Conservation (phyloP, 1,140 invertebrate genomes). For the Scaptomyza pallida region DNA sequence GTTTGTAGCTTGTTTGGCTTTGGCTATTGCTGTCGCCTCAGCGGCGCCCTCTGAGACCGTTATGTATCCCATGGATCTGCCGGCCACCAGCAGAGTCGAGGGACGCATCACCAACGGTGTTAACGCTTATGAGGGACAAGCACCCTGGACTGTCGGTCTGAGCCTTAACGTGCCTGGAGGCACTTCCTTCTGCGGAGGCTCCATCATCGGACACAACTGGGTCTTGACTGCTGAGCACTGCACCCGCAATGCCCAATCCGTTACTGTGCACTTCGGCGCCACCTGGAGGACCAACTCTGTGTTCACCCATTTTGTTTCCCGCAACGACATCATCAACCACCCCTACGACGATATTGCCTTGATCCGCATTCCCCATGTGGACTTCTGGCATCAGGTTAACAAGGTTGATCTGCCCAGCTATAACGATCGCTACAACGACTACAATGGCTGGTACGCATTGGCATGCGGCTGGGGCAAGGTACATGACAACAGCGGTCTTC, state of each 20-base stretch:
- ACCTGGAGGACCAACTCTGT: constrained; percentile 52
- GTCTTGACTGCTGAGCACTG: constrained; percentile 84
- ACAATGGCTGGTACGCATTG: constrained; percentile 30
- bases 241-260: constrained; percentile 30
- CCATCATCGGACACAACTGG: constrained; percentile 85
- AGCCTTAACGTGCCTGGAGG: constrained; percentile 84
- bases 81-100: constrained; percentile 18
- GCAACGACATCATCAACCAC: constrained; percentile 18
- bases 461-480: constrained; percentile 53
- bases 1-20: constrained; percentile 41
- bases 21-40: constrained; percentile 45
- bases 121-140: constrained; percentile 78
- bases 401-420: constrained; percentile 49
- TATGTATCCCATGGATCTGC: constrained; percentile 34
- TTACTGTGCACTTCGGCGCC: constrained; percentile 54
- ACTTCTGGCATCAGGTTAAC: constrained; percentile 47
- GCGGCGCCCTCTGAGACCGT: constrained; percentile 25
- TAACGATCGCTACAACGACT: constrained; percentile 39
- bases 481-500: constrained; percentile 31
- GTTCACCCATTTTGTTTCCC: constrained; percentile 35
- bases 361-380: constrained; percentile 40
- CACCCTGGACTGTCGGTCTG: constrained; percentile 85
- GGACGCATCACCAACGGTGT: constrained; percentile 69
- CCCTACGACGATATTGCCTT: constrained; percentile 46
- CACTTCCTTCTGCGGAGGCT: too few species aligned